phyloP scores from a whole-genome alignment of 2,797 vertebrate genomes.

The Okamejei kenojei region DNA sequence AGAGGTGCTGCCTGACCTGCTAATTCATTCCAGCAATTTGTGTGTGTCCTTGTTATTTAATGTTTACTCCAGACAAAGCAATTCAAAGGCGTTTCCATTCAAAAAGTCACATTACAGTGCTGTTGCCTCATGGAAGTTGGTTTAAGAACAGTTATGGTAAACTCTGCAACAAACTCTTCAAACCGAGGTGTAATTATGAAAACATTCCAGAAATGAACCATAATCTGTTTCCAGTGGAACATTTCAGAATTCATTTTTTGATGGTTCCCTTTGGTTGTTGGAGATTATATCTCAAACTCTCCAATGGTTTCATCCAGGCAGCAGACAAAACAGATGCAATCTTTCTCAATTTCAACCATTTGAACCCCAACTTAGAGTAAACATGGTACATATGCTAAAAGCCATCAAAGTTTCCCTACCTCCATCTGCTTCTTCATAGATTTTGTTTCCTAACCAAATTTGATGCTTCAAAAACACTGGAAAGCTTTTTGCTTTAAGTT shows the following conservation, averaged over 20 bases:
- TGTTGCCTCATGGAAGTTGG: neutral
- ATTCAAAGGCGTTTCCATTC: neutral
- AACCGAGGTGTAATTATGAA: slow-evolving; percentile 24
- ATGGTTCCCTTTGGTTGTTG: slow-evolving; percentile 11
- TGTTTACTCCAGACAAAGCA: neutral
- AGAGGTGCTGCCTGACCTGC: too few species aligned
- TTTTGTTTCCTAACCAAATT: neutral
- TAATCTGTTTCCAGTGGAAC: slow-evolving; percentile 27
- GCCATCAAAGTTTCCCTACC: neutral
- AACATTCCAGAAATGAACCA: neutral
- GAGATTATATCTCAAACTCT: slow-evolving; percentile 25
- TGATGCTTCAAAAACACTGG: neutral
- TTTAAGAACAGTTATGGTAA: neutral
- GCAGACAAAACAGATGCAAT: slow-evolving; percentile 31
- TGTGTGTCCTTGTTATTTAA: neutral
- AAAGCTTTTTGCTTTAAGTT: neutral
- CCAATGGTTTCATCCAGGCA: slow-evolving; percentile 17
- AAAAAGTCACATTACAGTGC: neutral
- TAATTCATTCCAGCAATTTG: too few species aligned
- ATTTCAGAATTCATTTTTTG: slow-evolving; percentile 27
- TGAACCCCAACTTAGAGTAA: slow-evolving; percentile 19
- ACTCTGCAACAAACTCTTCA: slow-evolving; percentile 1
- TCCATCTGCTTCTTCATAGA: neutral
- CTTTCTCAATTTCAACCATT: slow-evolving; percentile 29
- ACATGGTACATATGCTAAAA: neutral